Evolutionary conservation across 1,140 invertebrate genomes (phyloP).

Genomic region (Lethrus apterus): DNA sequence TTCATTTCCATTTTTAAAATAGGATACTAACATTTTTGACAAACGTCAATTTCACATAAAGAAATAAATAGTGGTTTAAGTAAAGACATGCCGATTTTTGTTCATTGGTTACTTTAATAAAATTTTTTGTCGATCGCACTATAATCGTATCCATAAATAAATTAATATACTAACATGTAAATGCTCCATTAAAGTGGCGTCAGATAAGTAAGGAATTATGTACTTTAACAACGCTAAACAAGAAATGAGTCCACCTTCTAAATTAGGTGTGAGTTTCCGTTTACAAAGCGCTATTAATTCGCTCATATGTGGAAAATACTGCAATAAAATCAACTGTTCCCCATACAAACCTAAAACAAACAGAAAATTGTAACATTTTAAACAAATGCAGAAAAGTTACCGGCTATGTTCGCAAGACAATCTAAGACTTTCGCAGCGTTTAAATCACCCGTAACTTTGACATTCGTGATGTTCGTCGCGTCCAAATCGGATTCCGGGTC

Average conservation of each 20-base stretch:
- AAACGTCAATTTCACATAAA: too few species aligned
- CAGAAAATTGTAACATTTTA: conserved; percentile 12
- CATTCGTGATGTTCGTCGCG: conserved; percentile 50
- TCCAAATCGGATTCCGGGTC: conserved; percentile 42
- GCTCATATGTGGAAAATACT: conserved; percentile 89
- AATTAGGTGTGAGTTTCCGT: conserved; percentile 66
- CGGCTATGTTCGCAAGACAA: conserved; percentile 77
- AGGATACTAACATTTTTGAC: too few species aligned
- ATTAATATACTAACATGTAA: conserved; percentile 53
- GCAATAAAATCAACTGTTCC: conserved; percentile 86
- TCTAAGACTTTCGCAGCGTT: conserved; percentile 79
- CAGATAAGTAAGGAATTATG: conserved; percentile 74
- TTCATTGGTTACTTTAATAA: too few species aligned
- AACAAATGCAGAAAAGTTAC: conserved; percentile 37
- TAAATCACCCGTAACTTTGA: conserved; percentile 66
- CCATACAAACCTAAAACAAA: conserved; percentile 71
- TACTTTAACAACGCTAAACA: conserved; percentile 74
- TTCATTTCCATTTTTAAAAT: too few species aligned
- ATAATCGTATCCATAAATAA: too few species aligned
- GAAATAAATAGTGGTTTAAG: too few species aligned
- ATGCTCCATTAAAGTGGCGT: conserved; percentile 78
- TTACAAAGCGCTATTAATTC: conserved; percentile 73
- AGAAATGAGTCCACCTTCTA: conserved; percentile 85
- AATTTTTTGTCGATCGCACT: too few species aligned
- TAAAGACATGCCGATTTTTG: too few species aligned